Conservation (phyloP, 2,888 invertebrate genomes). For the Himalopsyche kuldschensis region DNA sequence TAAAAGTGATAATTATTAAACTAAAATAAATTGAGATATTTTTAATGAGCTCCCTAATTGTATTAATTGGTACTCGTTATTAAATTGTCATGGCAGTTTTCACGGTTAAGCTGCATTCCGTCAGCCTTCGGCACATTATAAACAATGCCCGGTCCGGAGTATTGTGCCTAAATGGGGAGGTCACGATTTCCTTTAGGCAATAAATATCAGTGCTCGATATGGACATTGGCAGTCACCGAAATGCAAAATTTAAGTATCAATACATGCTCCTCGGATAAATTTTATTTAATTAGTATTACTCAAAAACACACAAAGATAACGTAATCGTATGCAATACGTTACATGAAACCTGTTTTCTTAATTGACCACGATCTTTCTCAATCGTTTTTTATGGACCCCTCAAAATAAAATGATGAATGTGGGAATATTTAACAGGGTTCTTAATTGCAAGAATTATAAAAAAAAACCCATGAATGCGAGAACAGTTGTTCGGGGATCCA, state of each 20-base stretch:
- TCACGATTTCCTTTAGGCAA: slow-evolving; percentile 15
- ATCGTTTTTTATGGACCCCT: too few species aligned
- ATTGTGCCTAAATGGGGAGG: slow-evolving; percentile 7
- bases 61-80: not conserved
- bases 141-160: not conserved
- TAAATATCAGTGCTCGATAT: not conserved
- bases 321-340: too few species aligned
- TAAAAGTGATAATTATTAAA: not conserved
- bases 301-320: too few species aligned
- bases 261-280: not conserved
- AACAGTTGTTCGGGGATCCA: too few species aligned
- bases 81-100: slow-evolving; percentile 16
- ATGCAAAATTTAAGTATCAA: not conserved
- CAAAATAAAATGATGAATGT: too few species aligned
- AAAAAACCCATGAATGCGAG: too few species aligned
- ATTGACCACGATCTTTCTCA: too few species aligned
- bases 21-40: not conserved
- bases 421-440: too few species aligned
- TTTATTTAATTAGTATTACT: too few species aligned
- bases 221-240: not conserved
- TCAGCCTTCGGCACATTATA: slow-evolving; percentile 19
- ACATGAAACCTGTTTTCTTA: too few species aligned
- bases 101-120: slow-evolving; percentile 13
- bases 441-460: too few species aligned
- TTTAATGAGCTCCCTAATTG: not conserved